Conservation (phyloP, 2,113 vertebrate genomes). For the Brachyhypopomus occidentalis region DNA sequence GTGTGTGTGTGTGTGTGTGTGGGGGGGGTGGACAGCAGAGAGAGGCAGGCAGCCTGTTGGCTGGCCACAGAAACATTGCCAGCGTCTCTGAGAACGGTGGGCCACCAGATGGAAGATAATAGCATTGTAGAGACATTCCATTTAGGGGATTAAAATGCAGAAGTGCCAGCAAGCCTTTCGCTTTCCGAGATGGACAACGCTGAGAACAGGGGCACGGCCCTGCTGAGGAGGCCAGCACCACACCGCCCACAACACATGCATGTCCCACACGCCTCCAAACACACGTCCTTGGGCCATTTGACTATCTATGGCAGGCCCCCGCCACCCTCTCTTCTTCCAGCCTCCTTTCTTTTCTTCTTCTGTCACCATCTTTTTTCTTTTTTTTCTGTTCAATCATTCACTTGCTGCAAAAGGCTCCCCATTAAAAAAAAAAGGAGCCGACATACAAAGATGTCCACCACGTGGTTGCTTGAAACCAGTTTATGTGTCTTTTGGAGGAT, state of each 20-base stretch:
- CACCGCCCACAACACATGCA: slow-evolving; percentile 20
- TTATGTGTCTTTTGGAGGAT: background rate
- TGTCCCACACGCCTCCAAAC: background rate
- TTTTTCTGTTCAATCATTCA: background rate
- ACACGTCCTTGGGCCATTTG: slow-evolving; percentile 51
- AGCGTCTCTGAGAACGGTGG: slow-evolving; percentile 30
- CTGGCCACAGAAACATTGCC: background rate
- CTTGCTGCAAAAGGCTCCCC: background rate
- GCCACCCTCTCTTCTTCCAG: background rate
- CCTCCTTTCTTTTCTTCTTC: background rate
- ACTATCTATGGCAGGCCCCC: slow-evolving; percentile 27
- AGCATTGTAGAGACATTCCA: slow-evolving; percentile 64
- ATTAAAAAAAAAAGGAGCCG: too few relatives aligned
- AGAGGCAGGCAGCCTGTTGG: background rate
- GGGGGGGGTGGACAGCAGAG: background rate
- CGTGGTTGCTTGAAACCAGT: background rate
- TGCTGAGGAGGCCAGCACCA: background rate
- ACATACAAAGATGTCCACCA: background rate
- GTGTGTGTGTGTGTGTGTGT: background rate
- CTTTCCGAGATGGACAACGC: slow-evolving; percentile 34
- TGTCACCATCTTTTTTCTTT: background rate
- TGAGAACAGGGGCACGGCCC: slow-evolving; percentile 34
- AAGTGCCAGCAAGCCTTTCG: slow-evolving; percentile 56
- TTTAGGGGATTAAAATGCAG: slow-evolving; percentile 65
- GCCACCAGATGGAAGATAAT: slow-evolving; percentile 65